Base-by-base conservation (phyloP, 2,888 invertebrate genomes). In the Lasioglossum marginatum region DNA sequence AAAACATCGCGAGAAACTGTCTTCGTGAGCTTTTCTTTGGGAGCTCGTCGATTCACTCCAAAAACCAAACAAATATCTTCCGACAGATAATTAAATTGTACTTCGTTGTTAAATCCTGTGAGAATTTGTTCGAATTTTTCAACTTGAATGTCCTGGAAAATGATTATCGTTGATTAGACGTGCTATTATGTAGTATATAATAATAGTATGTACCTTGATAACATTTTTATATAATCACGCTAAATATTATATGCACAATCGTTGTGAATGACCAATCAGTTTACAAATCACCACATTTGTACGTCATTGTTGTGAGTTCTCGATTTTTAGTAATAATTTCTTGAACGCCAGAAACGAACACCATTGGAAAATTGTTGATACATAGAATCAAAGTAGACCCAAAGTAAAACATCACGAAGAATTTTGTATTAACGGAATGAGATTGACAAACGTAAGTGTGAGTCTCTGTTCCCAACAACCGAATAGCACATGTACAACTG, bases 21-120 rank as follows among this genome's bases (percentile, higher is more conserved):
- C 83, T 74, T 84, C 70, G 84, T 74, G 84, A 70, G 74, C 52
- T 83, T 83, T 70, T n/a, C 23, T 70, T 78, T 52, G 74, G 52
- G 77, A 48, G 8, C 3, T 8, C 8, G n/a, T 31, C 37, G 68
- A 37, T 68, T 37, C 23, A 2, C 12, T 57, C 12, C 4, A 4
- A n/a, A 57, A 57, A 12, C 23, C n/a, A 57, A 57, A 4, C n/a
- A n/a, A 52, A 3, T n/a, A 57, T 12, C 12, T 4, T 1, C n/a
- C n/a, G n/a, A n/a, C 57, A 52, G 10, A 52, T n/a, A 52, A 52
- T 57, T n/a, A 57, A 12, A 57, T 57, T n/a, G 3, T 4, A n/a
- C 4, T n/a, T 12, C 10, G 12, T 57, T 12, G n/a, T 57, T 57
- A 4, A 12, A 12, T n/a, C n/a, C 12, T 23, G 23, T 52, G 45